phyloP scores from a whole-genome alignment of 2,888 invertebrate genomes.

The Drosophila mulleri region DNA sequence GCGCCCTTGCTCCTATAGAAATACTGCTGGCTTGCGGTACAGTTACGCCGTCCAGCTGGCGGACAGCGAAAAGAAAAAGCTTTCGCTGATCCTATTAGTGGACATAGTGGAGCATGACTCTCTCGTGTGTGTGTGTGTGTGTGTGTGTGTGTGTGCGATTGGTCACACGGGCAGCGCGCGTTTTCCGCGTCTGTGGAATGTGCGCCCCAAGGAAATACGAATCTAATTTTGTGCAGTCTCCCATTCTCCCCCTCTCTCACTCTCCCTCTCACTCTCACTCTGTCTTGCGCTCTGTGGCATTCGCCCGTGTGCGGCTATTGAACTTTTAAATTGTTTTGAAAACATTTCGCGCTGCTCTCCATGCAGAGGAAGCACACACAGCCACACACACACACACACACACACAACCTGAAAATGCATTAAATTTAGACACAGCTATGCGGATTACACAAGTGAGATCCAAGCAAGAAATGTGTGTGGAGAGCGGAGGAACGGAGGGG shows the following conservation, averaged over 20 bases:
- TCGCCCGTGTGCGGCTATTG: slow-evolving; percentile 55
- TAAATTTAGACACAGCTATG: slow-evolving; percentile 54
- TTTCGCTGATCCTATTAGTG: slow-evolving; percentile 33
- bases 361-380: slow-evolving; percentile 16
- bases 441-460: slow-evolving; percentile 35
- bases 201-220: slow-evolving; percentile 27
- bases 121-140: not conserved
- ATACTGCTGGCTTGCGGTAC: slow-evolving; percentile 25
- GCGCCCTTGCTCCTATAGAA: not conserved
- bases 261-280: not conserved
- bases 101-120: not conserved
- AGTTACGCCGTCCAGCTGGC: slow-evolving; percentile 42
- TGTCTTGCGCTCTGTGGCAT: not conserved
- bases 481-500: not conserved
- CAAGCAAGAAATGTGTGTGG: not conserved
- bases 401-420: slow-evolving; percentile 54
- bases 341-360: slow-evolving; percentile 44
- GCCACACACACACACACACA: slow-evolving; percentile 16
- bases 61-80: not conserved
- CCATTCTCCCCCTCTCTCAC: slow-evolving; percentile 4
- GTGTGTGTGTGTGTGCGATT: not conserved
- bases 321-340: slow-evolving; percentile 68
- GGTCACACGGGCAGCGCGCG: slow-evolving; percentile 18
- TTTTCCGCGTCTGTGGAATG: slow-evolving; percentile 55
- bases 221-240: slow-evolving; percentile 47